Conservation (phyloP, 2,797 vertebrate species). For the Pagetopsis macropterus region DNA sequence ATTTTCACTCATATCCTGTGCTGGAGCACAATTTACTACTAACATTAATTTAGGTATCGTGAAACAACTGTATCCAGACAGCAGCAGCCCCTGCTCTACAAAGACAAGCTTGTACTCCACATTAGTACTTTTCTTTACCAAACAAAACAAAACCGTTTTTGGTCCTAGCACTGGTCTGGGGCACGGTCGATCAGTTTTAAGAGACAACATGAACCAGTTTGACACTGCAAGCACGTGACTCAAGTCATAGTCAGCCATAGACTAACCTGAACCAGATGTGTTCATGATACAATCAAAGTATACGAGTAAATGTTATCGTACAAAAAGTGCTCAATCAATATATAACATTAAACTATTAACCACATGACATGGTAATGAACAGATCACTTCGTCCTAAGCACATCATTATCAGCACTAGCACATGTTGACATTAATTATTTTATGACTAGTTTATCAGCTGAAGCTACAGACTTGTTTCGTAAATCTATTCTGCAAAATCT, state of each 20-base stretch:
- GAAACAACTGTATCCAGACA: background rate
- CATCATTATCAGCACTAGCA: background rate
- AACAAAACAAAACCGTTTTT: background rate
- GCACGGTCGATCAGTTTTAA: background rate
- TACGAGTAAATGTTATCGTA: background rate
- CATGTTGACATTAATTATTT: no score
- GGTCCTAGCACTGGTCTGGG: background rate
- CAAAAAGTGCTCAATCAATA: background rate
- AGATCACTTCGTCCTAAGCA: background rate
- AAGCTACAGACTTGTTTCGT: no score
- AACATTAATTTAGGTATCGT: background rate
- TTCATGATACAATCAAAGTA: background rate
- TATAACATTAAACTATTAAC: background rate
- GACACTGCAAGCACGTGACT: background rate
- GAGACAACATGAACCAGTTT: background rate
- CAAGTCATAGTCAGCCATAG: background rate
- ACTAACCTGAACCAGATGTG: no score
- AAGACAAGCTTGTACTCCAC: constrained; percentile 67
- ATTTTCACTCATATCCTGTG: background rate
- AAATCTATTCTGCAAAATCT: no score
- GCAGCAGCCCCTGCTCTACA: background rate
- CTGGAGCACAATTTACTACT: background rate
- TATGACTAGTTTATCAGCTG: no score
- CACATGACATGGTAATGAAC: background rate
- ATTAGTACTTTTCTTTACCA: background rate